Base-by-base conservation (phyloP, 2,113 vertebrate species). In the Bubo bubo region DNA sequence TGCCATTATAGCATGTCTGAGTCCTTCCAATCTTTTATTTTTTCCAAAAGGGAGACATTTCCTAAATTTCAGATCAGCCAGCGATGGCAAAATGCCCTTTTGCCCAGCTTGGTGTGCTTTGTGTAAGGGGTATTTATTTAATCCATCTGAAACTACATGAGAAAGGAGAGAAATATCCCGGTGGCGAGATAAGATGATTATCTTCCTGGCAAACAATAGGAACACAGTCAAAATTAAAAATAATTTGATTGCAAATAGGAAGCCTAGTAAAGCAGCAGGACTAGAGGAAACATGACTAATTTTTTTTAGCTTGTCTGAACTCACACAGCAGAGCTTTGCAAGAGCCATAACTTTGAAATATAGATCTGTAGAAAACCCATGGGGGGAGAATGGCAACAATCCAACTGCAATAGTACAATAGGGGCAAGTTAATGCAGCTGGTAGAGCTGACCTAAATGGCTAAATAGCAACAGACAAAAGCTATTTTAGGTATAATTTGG, bases 181-280 rank as follows among this genome's bases (percentile, higher is more conserved):
- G 75, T 7, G 4, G 79, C 20, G 9, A 96, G 96, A 96, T 97
- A 96, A 97, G 97, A 97, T 97, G 41, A 97, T 97, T 97, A 98
- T 97, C 96, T 97, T 96, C 94, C 95, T 83, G 79, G 52, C 77
- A 94, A 97, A 98, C 97, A 98, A 98, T 98, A 86, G 97, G 96
- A 93, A 80, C 88, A 84, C 1, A 10, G 95, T 93, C 90, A 95
- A 93, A 97, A 95, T 97, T 98, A 97, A 98, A 98, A 97, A 98
- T 97, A 97, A 97, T 97, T 97, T 95, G 91, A 94, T 97, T 96
- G 96, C 96, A 72, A 96, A 97, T 95, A 97, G 97, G 97, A 98
- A 97, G 95, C 95, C 94, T 92, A 93, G 94, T 97, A 96, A 95
- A 96, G 90, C 93, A 93, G 93, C 90, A 73, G 86, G 81, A 73